Evolutionary conservation across 2,113 vertebrate genomes (phyloP), one percentile per base, ranked within the genome.

Genomic region (Myiopsitta monachus): DNA sequence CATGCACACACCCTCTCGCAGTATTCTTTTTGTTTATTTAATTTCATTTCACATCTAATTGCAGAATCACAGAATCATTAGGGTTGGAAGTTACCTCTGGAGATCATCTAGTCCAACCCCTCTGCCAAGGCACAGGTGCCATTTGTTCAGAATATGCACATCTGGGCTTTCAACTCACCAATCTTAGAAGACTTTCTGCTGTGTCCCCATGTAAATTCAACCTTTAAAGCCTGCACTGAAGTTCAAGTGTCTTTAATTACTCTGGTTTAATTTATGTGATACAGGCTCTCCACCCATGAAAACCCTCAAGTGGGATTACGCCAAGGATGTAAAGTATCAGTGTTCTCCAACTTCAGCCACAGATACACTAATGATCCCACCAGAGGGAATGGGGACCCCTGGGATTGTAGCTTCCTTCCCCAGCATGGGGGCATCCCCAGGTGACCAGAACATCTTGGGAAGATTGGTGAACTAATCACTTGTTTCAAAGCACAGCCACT

Each of bases 71-170:
- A 43, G 36, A 62, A 31, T 36, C 8, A 22, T 47, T 52, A 54
- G 62, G 21, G 9, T 27, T 16, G 52, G n/a, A 36, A 80, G 7
- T 3, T 14, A 47, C 18, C 10, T 62, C 30, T 11, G 36, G 31
- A 62, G 30, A 16, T 33, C 26, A 19, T 12, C 21, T 9, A 0
- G 0, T 55, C 41, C n/a, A 54, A 49, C 19, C 12, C 10, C 6
- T 17, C 11, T 33, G 39, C 9, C 72, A 55, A 19, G 54, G 30
- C 18, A 55, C 6, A 14, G 7, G 28, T 17, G 27, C 31, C 36
- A 43, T 77, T 90, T 83, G 21, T 83, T 77, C 77, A 30, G 27
- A 77, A 66, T 43, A 28, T 15, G 44, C 18, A 15, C 4, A 70
- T 26, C 39, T 33, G 44, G 26, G 10, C 30, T 41, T 76, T 66